Evolutionary conservation across 2,113 vertebrate genomes (phyloP).

Genomic region (Cacatua alba): DNA sequence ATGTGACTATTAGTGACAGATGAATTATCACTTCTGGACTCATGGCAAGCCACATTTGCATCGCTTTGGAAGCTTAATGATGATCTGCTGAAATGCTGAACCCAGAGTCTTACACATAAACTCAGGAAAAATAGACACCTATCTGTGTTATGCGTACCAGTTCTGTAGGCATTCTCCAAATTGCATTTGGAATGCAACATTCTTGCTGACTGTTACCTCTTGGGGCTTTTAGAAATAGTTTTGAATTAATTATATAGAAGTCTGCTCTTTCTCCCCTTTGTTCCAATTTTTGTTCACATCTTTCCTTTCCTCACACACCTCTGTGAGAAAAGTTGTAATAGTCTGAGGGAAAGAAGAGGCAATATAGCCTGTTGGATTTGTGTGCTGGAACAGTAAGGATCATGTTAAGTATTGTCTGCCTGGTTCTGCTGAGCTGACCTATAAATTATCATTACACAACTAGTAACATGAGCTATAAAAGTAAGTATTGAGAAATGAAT

Average conservation of each 20-base stretch:
- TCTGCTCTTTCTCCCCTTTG: not conserved
- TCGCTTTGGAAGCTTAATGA: not conserved
- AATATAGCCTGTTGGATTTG: not conserved
- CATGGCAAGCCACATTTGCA: constrained; percentile 14
- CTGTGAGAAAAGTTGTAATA: not conserved
- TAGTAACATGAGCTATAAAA: constrained; percentile 21
- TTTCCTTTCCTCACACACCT: not conserved
- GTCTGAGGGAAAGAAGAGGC: not conserved
- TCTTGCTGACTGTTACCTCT: not conserved
- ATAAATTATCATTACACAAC: constrained; percentile 51
- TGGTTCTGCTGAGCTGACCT: not conserved
- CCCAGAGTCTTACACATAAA: not conserved
- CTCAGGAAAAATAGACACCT: constrained; percentile 51
- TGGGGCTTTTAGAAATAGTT: constrained; percentile 1
- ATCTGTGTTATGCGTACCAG: constrained; percentile 1
- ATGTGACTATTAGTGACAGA: not conserved
- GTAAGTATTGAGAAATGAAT: constrained; percentile 51
- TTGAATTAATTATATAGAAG: not conserved
- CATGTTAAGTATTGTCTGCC: not conserved
- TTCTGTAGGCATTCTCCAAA: constrained; percentile 31
- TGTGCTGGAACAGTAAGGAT: not conserved
- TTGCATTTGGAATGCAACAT: constrained; percentile 1
- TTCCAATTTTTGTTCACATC: not conserved
- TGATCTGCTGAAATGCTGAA: constrained; percentile 45
- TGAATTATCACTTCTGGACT: constrained; percentile 51